Evolutionary conservation across 2,113 vertebrate species (phyloP).

Genomic region (Vicugna pacos): DNA sequence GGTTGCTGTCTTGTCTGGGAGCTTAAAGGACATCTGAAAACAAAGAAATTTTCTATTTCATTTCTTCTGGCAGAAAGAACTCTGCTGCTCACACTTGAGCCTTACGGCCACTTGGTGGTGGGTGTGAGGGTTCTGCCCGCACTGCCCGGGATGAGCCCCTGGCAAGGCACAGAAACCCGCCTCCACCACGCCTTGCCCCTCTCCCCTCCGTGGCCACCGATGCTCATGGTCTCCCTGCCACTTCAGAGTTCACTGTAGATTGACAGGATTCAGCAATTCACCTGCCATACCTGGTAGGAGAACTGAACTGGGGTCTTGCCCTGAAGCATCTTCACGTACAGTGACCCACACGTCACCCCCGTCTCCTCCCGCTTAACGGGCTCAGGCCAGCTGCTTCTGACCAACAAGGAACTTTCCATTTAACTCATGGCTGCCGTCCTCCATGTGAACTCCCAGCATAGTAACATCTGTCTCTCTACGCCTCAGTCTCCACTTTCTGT

Average conservation of each 20-base stretch:
- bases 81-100: fast-evolving
- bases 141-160: fast-evolving
- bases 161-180: background rate
- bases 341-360: fast-evolving
- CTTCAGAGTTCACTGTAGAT: fast-evolving
- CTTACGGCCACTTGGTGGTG: fast-evolving
- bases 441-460: background rate
- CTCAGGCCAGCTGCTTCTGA: background rate
- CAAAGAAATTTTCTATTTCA: background rate
- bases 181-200: fast-evolving
- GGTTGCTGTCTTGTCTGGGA: background rate
- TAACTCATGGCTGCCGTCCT: background rate
- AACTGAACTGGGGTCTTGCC: too few species aligned
- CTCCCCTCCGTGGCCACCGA: fast-evolving
- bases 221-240: fast-evolving
- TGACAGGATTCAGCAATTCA: fast-evolving
- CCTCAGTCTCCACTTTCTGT: background rate
- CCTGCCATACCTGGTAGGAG: fast-evolving
- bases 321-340: fast-evolving
- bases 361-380: fast-evolving
- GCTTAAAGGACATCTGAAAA: background rate
- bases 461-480: background rate
- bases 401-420: background rate
- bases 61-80: background rate
- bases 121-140: background rate